Evolutionary conservation across 1,140 invertebrate species (phyloP).

Genomic region (Macrostomum lignano): DNA sequence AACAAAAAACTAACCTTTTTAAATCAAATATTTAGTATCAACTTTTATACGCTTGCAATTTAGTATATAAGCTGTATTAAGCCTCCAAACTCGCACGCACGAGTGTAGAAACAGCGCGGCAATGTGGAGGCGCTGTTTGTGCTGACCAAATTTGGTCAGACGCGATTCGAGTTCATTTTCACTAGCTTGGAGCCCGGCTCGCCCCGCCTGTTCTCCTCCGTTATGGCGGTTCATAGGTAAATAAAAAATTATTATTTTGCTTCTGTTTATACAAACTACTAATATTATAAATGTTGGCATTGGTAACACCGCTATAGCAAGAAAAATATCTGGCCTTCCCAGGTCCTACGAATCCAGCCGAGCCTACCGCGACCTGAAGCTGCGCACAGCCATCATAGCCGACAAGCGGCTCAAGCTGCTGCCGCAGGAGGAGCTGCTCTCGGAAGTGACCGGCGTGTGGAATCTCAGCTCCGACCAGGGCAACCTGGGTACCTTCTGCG

Average conservation of each 20-base stretch:
- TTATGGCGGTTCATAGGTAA: conserved; percentile 47
- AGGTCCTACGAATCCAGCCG: conserved; percentile 61
- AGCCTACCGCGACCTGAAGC: conserved; percentile 68
- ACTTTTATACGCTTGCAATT: background rate
- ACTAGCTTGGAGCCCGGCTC: conserved; percentile 67
- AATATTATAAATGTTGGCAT: no score
- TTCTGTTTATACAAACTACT: no score
- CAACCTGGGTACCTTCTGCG: conserved; percentile 67
- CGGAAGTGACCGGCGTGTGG: conserved; percentile 53
- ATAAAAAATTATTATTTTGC: no score
- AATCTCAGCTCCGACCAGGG: conserved; percentile 71
- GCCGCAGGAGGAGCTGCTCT: conserved; percentile 54
- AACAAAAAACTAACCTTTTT: conserved; percentile 1
- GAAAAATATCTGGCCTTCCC: no score
- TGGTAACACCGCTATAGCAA: no score
- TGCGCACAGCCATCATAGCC: conserved; percentile 49
- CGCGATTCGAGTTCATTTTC: conserved; percentile 82
- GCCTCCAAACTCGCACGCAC: conserved; percentile 7
- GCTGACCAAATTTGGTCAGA: conserved; percentile 48
- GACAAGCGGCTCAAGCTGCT: conserved; percentile 56
- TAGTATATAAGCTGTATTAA: conserved; percentile 6
- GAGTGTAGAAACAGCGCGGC: conserved; percentile 41
- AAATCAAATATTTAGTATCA: conserved; percentile 5
- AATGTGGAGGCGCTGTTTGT: conserved; percentile 62
- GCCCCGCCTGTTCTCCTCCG: conserved; percentile 54